Base-by-base conservation (phyloP, 2,113 vertebrate species). In the Chaenogobius annularis region DNA sequence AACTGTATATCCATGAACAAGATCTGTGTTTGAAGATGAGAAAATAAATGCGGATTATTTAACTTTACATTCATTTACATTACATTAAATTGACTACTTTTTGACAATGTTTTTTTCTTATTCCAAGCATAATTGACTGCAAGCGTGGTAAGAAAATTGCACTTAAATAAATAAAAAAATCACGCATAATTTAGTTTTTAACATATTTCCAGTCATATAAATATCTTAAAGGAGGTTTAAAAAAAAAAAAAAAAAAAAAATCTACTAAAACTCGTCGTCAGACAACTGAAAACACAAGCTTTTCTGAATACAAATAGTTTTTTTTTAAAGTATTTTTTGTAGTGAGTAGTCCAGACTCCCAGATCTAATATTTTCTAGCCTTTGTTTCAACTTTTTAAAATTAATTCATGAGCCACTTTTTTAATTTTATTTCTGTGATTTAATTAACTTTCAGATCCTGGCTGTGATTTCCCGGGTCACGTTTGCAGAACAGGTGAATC, bases 381-480 rank as follows among this genome's bases (percentile, higher is more conserved):
- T 31, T 31, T 62, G 26, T 19, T 37, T 35, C 8, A 19, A 31
- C 56, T 50, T 59, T 5, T 31, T 62, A 19, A 37, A 62, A 62
- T 62, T 62, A 62, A 19, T 62, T 35, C 59, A 3, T 31, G 59
- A 17, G 15, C 37, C 26, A 7, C 13, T 35, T 31, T n/a, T 62
- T 62, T n/a, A 15, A 15, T 37, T 10, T 2, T 31, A 31, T 19
- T 62, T 35, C 15, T 35, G 15, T n/a, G 15, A 62, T n/a, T 35
- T 62, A 37, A 62, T 62, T 62, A 37, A 37, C 19, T 37, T 40
- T 19, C 5, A 17, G 31, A 62, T 62, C 59, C 15, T 10, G 8
- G 59, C 59, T 37, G 31, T 19, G 59, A 62, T 62, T 62, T 37
- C 26, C 15, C 31, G 26, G 59, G 59, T 62, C 59, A 62, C 59